Percentiles rank a stretch among this genome's conserved stretches.
phyloP scores from a whole-genome alignment of 2,797 vertebrate species.

The Lithobates sylvaticus region DNA sequence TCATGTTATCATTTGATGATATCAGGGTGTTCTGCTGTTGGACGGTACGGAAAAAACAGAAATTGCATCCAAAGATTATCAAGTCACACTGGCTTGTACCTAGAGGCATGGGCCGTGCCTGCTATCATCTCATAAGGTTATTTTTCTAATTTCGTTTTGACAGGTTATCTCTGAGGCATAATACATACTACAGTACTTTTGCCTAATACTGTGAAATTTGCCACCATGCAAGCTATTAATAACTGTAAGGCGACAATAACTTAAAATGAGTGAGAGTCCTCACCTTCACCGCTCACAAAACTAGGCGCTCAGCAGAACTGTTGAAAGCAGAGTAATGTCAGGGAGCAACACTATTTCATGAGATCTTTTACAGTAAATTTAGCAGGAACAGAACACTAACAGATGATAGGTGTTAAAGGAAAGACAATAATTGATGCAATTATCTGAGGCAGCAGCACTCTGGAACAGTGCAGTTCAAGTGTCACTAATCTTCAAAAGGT shows the following conservation, averaged over 20 bases:
- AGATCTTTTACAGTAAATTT: constrained; percentile 14
- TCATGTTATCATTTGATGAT: too few relatives aligned
- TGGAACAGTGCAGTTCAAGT: constrained; percentile 3
- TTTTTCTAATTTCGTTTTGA: not conserved
- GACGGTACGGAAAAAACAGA: too few relatives aligned
- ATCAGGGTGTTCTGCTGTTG: too few relatives aligned
- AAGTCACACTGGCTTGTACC: too few relatives aligned
- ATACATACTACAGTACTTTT: not conserved
- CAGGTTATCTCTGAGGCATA: not conserved
- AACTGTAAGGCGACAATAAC: not conserved
- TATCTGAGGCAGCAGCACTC: constrained; percentile 23
- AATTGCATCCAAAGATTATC: too few relatives aligned
- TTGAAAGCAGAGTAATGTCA: constrained; percentile 5
- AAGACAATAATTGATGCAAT: constrained; percentile 9
- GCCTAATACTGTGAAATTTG: too few relatives aligned
- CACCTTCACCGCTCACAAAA: not conserved
- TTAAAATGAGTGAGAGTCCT: constrained; percentile 10
- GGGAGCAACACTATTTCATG: not conserved
- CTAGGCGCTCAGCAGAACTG: constrained; percentile 16
- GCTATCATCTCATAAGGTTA: too few relatives aligned
- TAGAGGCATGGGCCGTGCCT: too few relatives aligned
- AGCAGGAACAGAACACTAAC: constrained; percentile 3
- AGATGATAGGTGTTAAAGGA: constrained; percentile 21
- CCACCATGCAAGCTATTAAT: not conserved
- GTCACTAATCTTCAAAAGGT: not conserved